Percentiles rank a stretch among this genome's conserved stretches.
Evolutionary conservation across 2,113 vertebrate species (phyloP).

Genomic region (Prolemur simus): DNA sequence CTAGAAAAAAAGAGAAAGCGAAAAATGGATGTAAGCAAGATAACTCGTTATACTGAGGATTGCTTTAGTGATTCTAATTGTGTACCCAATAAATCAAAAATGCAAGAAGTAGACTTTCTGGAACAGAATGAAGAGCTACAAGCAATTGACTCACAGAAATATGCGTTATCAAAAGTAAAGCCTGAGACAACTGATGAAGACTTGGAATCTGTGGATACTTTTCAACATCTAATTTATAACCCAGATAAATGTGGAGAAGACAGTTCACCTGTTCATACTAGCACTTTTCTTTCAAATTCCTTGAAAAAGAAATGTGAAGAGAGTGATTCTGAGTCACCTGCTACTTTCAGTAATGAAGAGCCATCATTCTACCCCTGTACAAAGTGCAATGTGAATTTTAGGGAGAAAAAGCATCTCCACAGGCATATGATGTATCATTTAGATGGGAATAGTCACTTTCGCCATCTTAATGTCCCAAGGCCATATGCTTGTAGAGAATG

Average conservation of each 20-base stretch:
- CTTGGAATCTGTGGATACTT: conserved; percentile 86
- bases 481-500: conserved; percentile 95
- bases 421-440: conserved; percentile 99
- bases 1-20: conserved; percentile 89
- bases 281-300: conserved; percentile 86
- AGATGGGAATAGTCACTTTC: conserved; percentile 94
- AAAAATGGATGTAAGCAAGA: conserved; percentile 89
- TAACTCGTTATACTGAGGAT: conserved; percentile 89
- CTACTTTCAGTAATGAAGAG: conserved; percentile 90
- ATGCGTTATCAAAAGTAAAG: conserved; percentile 85
- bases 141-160: conserved; percentile 84
- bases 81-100: conserved; percentile 85
- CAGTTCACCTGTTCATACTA: conserved; percentile 88
- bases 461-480: conserved; percentile 90
- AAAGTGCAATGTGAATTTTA: conserved; percentile 96
- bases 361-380: conserved; percentile 93
- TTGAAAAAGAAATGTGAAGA: conserved; percentile 89
- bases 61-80: conserved; percentile 88
- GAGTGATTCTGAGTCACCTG: conserved; percentile 86
- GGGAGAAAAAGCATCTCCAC: conserved; percentile 95
- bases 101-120: conserved; percentile 83
- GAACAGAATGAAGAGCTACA: conserved; percentile 88
- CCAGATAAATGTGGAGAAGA: conserved; percentile 88
- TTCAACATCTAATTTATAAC: conserved; percentile 89
- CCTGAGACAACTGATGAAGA: conserved; percentile 87